phyloP scores from a whole-genome alignment of 2,113 vertebrate species.

The Alces alces region DNA sequence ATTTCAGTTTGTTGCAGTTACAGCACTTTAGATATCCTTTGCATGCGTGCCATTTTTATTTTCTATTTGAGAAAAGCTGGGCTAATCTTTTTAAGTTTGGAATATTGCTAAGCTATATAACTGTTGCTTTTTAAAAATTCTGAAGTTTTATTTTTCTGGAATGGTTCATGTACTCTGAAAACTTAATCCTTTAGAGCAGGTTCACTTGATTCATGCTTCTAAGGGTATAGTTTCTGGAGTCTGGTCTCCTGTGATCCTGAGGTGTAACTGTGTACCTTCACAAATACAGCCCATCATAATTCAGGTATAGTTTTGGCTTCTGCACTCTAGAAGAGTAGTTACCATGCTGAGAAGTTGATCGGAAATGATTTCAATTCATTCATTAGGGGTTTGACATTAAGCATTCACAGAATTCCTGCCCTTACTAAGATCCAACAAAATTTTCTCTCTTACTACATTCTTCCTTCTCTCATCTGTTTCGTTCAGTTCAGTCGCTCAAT shows the following conservation, averaged over 20 bases:
- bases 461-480: not conserved
- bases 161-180: not conserved
- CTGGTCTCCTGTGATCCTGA: not conserved
- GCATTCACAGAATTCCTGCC: not conserved
- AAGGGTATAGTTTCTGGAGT: not conserved
- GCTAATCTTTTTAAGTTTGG: not conserved
- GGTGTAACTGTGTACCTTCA: not conserved
- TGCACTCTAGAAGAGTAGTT: not conserved
- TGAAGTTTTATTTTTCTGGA: not conserved
- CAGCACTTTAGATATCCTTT: not conserved
- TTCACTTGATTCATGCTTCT: not conserved
- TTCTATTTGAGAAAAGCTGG: not conserved
- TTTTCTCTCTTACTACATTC: not conserved
- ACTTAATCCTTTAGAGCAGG: not conserved
- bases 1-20: slow-evolving; percentile 50
- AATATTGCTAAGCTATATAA: not conserved
- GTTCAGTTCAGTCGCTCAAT: not conserved
- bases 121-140: not conserved
- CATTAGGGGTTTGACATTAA: not conserved
- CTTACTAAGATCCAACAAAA: not conserved
- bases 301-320: not conserved
- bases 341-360: not conserved
- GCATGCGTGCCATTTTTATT: slow-evolving; percentile 14
- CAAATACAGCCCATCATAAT: not conserved
- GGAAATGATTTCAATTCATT: not conserved